Base-by-base conservation (phyloP, 2,888 invertebrate species). In the Perizoma affinitatum region DNA sequence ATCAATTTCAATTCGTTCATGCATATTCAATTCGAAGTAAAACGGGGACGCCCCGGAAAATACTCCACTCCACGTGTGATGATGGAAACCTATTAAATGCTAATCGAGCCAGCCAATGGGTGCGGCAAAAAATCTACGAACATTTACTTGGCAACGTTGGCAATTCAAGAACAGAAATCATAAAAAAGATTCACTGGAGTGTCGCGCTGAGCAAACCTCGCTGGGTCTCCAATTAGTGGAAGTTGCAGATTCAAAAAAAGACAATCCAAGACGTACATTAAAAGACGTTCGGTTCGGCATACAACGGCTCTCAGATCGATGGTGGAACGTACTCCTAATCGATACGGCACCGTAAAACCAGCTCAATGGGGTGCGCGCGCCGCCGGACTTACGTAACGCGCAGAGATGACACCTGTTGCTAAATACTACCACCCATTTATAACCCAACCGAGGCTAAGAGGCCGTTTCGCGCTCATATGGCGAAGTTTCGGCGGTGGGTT, bases 291-390 rank as follows among this genome's bases (percentile, higher is more conserved):
- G 71, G 74, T 77, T 74, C 73, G 72, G 75, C 76, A 78, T 79
- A 82, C 80, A 76, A 76, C 75, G 78, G 74, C 72, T 72, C 75
- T 65, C 77, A 74, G 85, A 87, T 88, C 88, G 87, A 88, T 87
- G 80, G 74, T 68, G 74, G 74, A 76, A 67, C 84, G 82, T 88
- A 88, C 88, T 78, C 78, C 81, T 77, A 83, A 88, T 90, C 90
- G 88, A 91, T 91, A 89, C 64, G 70, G 67, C 22, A 3, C 67
- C 86, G 88, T 90, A 90, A 86, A 80, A 89, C 86, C 77, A 72
- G 65, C 82, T 90, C 84, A 91, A 90, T 90, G 90, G 79, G 71
- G 63, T 90, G 91, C 91, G 91, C 91, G 91, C 87, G 90, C 89
- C 81, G 82, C 61, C 71, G 54, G 70, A 70, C 84, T 89, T 90